Evolutionary conservation across 2,797 vertebrate species (phyloP).

Genomic region (Peromyscus attwateri): DNA sequence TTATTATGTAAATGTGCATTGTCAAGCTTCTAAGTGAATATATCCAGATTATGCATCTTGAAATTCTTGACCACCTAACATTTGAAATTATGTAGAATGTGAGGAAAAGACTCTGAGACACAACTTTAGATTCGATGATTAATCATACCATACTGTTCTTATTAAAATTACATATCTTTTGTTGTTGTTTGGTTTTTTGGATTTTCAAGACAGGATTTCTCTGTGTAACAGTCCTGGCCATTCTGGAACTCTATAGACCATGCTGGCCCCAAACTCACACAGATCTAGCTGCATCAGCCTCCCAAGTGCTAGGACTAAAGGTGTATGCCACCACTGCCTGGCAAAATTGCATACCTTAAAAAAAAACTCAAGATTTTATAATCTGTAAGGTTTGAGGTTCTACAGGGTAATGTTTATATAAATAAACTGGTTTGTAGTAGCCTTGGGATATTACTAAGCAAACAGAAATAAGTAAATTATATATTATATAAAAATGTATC

Average conservation of each 20-base stretch:
- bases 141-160: background rate
- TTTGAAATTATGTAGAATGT: background rate
- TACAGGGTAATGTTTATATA: background rate
- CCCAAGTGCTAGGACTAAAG: background rate
- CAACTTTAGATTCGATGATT: background rate
- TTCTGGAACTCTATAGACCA: background rate
- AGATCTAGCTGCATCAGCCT: background rate
- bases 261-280: background rate
- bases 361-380: conserved; percentile 20
- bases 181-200: background rate
- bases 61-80: no score
- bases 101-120: background rate
- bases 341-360: background rate
- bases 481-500: conserved; percentile 13
- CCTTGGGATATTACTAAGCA: background rate
- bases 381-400: background rate
- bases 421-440: background rate
- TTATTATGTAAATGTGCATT: background rate
- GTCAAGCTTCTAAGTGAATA: background rate
- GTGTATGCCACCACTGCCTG: background rate
- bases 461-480: background rate
- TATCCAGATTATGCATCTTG: background rate
- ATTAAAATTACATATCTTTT: background rate
- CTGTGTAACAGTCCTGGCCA: background rate
- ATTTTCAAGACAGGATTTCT: background rate